Base-by-base conservation (phyloP, 2,797 vertebrate species). In the Salmo trutta region DNA sequence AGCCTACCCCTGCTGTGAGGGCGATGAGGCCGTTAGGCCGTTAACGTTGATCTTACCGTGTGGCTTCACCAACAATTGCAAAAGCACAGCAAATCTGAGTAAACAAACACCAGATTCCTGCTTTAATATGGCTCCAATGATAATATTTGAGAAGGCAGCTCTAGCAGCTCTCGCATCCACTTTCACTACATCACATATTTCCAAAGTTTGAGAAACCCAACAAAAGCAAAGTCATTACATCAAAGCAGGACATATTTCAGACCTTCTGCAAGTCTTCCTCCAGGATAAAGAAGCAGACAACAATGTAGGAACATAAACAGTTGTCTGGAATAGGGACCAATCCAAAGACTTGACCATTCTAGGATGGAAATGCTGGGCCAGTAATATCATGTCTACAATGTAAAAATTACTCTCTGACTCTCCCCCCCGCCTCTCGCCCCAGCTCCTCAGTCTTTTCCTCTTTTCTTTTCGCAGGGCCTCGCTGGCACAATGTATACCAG, bases 41-140 rank as follows among this genome's bases (percentile, higher is more conserved):
- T 54, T 19, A 59, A 59, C 19, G 56, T 19, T 10, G 56, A 8
- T 59, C 56, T 59, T 59, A 59, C n/a, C 56, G 2, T 59, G 56
- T 59, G 56, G 56, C n/a, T n/a, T 59, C 56, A 59, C 2, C 5
- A 17, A 59, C 56, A 59, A 21, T 17, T 59, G n/a, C 56, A 65
- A 76, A 79, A 71, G 56, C 36, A 75, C 75, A 65, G 59, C 27
- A 52, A 54, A 56, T 56, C 24, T 71, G 78, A 79, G 53, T 71
- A 72, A 51, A 65, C 69, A 68, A 76, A 59, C 56, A 59, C 56
- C 17, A 5, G 56, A 59, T 59, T 59, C 56, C 56, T 59, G 17
- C 19, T 78, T 76, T 78, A 8, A 59, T 62, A 51, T 2, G 15
- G 16, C 67, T 71, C 81, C 74, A 76, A 66, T 68, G 54, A 17